Base-by-base conservation (phyloP, 2,888 invertebrate genomes). In the Nycteola revayana region DNA sequence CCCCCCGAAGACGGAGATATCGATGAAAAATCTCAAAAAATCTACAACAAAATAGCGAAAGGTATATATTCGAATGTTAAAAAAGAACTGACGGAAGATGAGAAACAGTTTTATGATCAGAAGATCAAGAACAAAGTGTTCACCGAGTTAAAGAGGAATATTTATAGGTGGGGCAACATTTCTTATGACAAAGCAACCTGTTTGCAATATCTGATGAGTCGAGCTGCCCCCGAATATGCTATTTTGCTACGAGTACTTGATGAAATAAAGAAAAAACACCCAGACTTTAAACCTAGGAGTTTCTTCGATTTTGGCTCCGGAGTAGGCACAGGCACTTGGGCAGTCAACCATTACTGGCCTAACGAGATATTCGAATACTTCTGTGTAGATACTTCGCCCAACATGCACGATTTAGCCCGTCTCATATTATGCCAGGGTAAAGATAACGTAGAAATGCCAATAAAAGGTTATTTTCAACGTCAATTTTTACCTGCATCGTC, bases 221-320 rank as follows among this genome's bases (percentile, higher is more conserved):
- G 96, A 68, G 90, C 93, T 21, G 90, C 94, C 0, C 90, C 92
- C 0, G 96, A 98, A 52, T 97, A 95, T 83, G 92, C 94, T 0
- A 91, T 93, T 1, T 65, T 96, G 21, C 64, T 87, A 21, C 91
- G 90, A 60, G 91, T 97, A 29, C 91, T 98, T 23, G 85, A 90
- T 25, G 97, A 97, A 86, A 94, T 98, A 32, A 80, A 82, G 29
- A 68, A 67, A 22, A 86, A 92, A 32, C 90, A 94, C 67, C 86
- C 90, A 0, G 73, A 91, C 9, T 98, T 95, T 69, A 86, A 87
- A 37, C 98, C 98, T 0, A 83, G 90, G 37, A 92, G 92, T 40
- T 90, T 96, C 49, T 94, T 98, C 55, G 98, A 98, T 82, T 97
- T 96, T 75, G 98, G 98, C 0, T 96, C 97, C 3, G 98, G 98